These are phyloP conservation scores for Grammomys dolichurus DNA, from an alignment of 2,113 vertebrate species.

Conservation along the genomic window DNA sequence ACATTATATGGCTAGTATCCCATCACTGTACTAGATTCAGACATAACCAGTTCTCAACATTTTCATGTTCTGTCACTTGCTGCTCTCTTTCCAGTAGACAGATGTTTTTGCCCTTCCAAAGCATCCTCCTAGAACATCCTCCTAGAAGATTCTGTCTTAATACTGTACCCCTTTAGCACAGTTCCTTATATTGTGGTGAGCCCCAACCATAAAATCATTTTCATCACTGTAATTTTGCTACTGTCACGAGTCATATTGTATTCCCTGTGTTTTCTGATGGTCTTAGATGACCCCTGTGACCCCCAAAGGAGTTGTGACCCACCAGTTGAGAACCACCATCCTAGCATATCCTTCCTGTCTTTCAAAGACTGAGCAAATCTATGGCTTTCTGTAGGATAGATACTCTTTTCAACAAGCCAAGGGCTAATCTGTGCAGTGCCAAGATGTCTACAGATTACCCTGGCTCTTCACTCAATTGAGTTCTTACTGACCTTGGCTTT, in stretches of 20 bases:
- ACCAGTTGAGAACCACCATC: background rate
- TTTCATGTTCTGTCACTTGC: background rate
- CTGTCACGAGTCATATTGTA: background rate
- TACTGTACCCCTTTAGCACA: background rate
- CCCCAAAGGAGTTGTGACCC: background rate
- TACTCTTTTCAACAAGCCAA: background rate
- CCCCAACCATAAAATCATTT: background rate
- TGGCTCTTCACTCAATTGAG: background rate
- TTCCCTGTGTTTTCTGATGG: background rate
- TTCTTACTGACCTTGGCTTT: background rate
- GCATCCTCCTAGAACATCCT: background rate
- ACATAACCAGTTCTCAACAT: background rate
- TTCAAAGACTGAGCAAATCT: background rate
- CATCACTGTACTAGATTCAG: background rate
- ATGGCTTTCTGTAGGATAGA: background rate
- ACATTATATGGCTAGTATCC: background rate
- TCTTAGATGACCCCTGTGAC: background rate
- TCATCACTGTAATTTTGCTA: background rate
- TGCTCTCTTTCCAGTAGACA: background rate
- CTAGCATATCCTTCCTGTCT: background rate
- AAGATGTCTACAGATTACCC: background rate
- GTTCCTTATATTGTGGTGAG: background rate
- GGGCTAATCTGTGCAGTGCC: background rate
- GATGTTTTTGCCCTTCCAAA: background rate
- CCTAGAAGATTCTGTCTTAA: background rate